Base-by-base conservation (phyloP, 2,888 invertebrate genomes). In the Agonopterix arenella region DNA sequence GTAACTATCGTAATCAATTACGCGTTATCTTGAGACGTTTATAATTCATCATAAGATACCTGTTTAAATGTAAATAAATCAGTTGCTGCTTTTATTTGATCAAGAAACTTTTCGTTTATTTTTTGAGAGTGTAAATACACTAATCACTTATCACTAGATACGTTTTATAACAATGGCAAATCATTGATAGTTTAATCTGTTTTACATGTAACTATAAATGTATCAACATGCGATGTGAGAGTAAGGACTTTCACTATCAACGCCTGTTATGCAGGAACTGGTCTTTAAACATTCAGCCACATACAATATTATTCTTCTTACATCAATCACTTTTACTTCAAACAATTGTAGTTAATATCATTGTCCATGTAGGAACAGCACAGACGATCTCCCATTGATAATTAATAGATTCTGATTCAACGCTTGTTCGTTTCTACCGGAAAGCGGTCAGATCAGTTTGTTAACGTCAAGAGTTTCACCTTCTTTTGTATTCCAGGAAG, bases 401-500 rank as follows among this genome's bases (percentile, higher is more conserved):
- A 50, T 52, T 49, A 53, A 55, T 54, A 50, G 51, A 56, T 66
- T 60, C 51, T 56, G 59, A 70, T 68, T 75, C 68, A 59, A 49
- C 47, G 51, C 60, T 60, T 52, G 56, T 53, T 56, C 54, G 52
- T 57, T 56, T 55, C 61, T 60, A 59, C 58, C 62, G 60, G 59
- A 76, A 72, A 74, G 70, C 67, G 76, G 75, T 78, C 78, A 77
- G 62, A 62, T 65, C 67, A 60, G 54, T 52, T 56, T 57, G 56
- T 63, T 53, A 53, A 13, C 13, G 43, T 11, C 43, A 43, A 60
- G 61, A 70, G 75, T 84, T 84, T 84, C 83, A 77, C 82, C 74
- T 72, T 70, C 69, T 78, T 83, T 79, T 67, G 77, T 84, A 83
- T 83, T 79, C 83, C 68, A 58, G 68, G 69, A 70, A 66, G 69